Conservation (phyloP, 2,797 vertebrate species). For the Benthosema pterotum region DNA sequence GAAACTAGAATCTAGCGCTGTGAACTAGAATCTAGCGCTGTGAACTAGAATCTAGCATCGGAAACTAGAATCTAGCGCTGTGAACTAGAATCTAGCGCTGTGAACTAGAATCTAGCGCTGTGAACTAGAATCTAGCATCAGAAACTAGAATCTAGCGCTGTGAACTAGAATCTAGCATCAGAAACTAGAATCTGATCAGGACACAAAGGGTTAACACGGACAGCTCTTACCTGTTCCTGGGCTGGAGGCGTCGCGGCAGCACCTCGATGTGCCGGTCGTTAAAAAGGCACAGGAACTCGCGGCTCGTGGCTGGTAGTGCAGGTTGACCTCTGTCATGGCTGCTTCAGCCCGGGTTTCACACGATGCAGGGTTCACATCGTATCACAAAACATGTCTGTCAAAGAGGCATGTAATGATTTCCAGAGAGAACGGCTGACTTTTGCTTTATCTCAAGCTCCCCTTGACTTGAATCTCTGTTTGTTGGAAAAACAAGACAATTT, state of each 20-base stretch:
- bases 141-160: too few relatives aligned
- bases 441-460: conserved; percentile 25
- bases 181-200: too few relatives aligned
- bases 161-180: too few relatives aligned
- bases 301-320: conserved; percentile 11
- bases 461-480: conserved; percentile 31
- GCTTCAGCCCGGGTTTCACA: conserved; percentile 51
- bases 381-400: conserved; percentile 52
- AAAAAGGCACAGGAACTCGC: conserved; percentile 25
- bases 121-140: too few relatives aligned
- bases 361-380: conserved; percentile 43
- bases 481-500: conserved; percentile 35
- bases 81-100: too few relatives aligned
- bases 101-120: too few relatives aligned
- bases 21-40: too few relatives aligned
- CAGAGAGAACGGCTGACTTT: conserved; percentile 41
- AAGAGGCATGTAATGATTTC: conserved; percentile 26
- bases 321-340: conserved; percentile 59
- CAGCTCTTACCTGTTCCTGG: conserved; percentile 8
- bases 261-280: conserved; percentile 33
- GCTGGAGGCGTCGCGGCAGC: conserved; percentile 6
- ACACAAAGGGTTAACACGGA: too few relatives aligned
- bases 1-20: too few relatives aligned
- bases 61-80: too few relatives aligned
- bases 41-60: too few relatives aligned